Base-by-base conservation (phyloP, 2,797 vertebrate species). In the Eulemur rubriventer region DNA sequence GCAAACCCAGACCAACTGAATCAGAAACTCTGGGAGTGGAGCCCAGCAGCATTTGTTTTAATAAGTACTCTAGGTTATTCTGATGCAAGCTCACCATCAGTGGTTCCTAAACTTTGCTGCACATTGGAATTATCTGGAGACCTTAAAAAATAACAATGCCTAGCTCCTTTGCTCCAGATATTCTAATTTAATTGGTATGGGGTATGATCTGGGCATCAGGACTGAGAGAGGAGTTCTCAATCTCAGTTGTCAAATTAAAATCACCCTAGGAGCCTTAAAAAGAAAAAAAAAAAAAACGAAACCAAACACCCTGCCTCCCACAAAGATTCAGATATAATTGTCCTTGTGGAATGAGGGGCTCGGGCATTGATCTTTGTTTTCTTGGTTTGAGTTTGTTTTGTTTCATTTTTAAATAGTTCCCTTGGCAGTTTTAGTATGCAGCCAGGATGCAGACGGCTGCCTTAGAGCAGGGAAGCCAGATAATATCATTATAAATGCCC, bases 211-310 rank as follows among this genome's bases (percentile, higher is more conserved):
- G 17, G 16, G 2, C 28, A 13, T 84, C 24, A 81, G 80, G 18
- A 70, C 6, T 33, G n/a, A 80, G 6, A 43, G 16, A 50, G 18
- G 83, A 30, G 12, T 69, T 91, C 52, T 94, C 43, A 73, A 35
- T 79, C 24, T 94, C 38, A 78, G 11, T 46, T 69, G 28, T 75
- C 57, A 70, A 82, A 57, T 83, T 94, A 94, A 96, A 94, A 82
- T 70, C 24, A 94, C 28, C 5, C 30, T 67, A 33, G 24, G 82
- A 61, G 11, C 20, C 43, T 73, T 43, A 13, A 80, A 28, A 57
- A 83, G 17, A 63, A 75, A 70, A 50, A 38, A 20, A 90, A 0
- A 59, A 46, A 41, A 43, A 13, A 7, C 7, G 2, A 10, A 41
- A 41, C 41, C 41, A 41, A 46, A 46, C 43, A 48, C 0, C 0